A percentile compares a stretch with the other conserved stretches of the same genome.
Conservation (phyloP, 1,140 invertebrate genomes). For the Drosophila murphyi region DNA sequence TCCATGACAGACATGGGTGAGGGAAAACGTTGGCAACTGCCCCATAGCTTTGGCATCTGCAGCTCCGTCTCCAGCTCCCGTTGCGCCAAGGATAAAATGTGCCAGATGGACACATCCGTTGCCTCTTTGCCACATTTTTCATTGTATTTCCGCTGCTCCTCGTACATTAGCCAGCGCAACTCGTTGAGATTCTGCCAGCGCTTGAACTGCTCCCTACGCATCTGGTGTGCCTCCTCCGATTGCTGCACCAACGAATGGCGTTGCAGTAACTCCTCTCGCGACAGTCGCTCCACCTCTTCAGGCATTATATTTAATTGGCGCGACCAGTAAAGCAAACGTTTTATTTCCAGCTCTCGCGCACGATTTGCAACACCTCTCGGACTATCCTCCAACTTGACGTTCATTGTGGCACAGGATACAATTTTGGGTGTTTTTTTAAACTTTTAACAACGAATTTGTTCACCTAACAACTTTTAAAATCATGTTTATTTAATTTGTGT, state of each 20-base stretch:
- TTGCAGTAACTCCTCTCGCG: slow-evolving; percentile 21
- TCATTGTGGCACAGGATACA: slow-evolving; percentile 12
- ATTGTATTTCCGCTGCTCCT: slow-evolving; percentile 56
- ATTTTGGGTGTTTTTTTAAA: slow-evolving; percentile 4
- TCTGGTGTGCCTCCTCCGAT: slow-evolving; percentile 10
- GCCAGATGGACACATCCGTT: slow-evolving; percentile 46
- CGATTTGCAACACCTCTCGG: background rate
- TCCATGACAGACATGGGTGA: slow-evolving; percentile 57
- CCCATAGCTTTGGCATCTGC: slow-evolving; percentile 24
- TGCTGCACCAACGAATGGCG: background rate
- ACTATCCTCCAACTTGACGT: background rate
- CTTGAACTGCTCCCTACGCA: slow-evolving; percentile 15
- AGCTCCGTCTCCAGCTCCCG: slow-evolving; percentile 44
- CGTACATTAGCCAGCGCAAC: slow-evolving; percentile 54
- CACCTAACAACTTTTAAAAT: slow-evolving; percentile 6
- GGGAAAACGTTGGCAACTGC: slow-evolving; percentile 43
- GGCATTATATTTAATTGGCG: slow-evolving; percentile 41
- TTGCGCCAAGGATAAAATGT: slow-evolving; percentile 50
- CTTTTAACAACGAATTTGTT: slow-evolving; percentile 11
- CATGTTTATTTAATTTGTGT: slow-evolving; percentile 1
- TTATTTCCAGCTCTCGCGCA: slow-evolving; percentile 11
- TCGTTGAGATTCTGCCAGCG: slow-evolving; percentile 54
- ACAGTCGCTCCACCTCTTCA: slow-evolving; percentile 35
- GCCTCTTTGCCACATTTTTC: background rate
- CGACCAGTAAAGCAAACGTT: slow-evolving; percentile 42